Base-by-base conservation (phyloP, 2,797 vertebrate genomes). In the Brotula barbata region DNA sequence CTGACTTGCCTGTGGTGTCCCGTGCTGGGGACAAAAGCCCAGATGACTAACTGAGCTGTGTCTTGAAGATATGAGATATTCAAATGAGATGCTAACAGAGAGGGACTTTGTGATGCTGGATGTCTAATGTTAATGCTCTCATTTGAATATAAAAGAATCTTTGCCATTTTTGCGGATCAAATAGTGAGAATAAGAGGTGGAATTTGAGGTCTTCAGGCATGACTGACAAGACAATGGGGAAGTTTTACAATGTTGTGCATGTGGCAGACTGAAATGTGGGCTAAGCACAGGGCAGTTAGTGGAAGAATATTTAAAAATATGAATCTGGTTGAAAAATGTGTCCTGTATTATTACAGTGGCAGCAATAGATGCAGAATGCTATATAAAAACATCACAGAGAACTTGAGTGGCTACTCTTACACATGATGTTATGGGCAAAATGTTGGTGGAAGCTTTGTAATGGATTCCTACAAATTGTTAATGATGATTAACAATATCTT, bases 21-120 rank as follows among this genome's bases (percentile, higher is more conserved):
- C 74, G 78, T 85, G 73, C 82, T 57, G 77, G 88, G 87, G 90
- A 90, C 89, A 81, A 89, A 91, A 90, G 87, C 90, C 89, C 89
- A 84, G 60, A 88, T 89, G 87, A 92, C 68, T 64, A 77, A 74
- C 73, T 53, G 81, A 87, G 87, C 77, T 50, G 75, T 78, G 87
- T 92, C 91, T 92, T 90, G 88, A 90, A 92, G 91, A 93, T 91
- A 89, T 92, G 82, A 92, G 87, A 84, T 90, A 92, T 92, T 92
- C 84, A 92, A 92, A 92, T 91, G 85, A 92, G 90, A 88, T 78
- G 76, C 86, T 87, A 87, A 91, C 87, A 86, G 85, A 88, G 87
- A 82, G 84, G 85, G 90, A 89, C 86, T 86, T 61, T 87, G 75
- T 84, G 83, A 89, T 85, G 87, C 88, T 34, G 67, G 86, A 80